phyloP scores from a whole-genome alignment of 2,113 vertebrate species.

The Onychostoma macrolepis region DNA sequence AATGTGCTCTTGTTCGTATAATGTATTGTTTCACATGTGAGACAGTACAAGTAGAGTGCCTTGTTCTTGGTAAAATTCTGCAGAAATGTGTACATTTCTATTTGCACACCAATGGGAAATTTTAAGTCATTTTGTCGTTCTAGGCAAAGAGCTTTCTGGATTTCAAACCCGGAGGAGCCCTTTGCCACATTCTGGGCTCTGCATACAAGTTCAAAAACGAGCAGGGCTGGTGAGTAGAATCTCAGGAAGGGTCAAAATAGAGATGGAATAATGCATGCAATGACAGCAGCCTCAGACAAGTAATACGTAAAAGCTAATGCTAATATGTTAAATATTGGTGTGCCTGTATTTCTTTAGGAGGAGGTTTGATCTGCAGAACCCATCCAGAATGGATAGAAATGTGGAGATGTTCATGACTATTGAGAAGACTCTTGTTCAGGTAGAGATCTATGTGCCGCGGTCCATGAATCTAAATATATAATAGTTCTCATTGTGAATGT shows the following conservation, averaged over 20 bases:
- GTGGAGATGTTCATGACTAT: conserved; percentile 99
- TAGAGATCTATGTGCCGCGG: conserved; percentile 51
- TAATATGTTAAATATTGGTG: background rate
- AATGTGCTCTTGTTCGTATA: background rate
- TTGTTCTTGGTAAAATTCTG: background rate
- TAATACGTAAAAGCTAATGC: background rate
- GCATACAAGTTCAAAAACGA: conserved; percentile 98
- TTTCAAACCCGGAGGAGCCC: conserved; percentile 94
- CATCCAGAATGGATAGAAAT: conserved; percentile 96
- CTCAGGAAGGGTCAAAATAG: background rate
- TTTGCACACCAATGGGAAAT: background rate
- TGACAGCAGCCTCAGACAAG: background rate
- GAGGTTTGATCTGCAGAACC: conserved; percentile 96
- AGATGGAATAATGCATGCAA: background rate
- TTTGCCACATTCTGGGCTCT: conserved; percentile 96
- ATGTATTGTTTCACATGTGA: background rate
- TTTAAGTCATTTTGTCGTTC: conserved; percentile 38
- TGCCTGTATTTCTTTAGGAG: conserved; percentile 76
- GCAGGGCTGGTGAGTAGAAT: conserved; percentile 91
- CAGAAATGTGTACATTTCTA: background rate
- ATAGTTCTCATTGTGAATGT: background rate
- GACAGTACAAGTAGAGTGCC: background rate
- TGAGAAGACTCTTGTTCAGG: conserved; percentile 97
- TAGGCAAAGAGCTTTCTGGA: conserved; percentile 98
- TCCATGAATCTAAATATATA: background rate